Evolutionary conservation across 2,888 invertebrate genomes (phyloP), one percentile per base, ranked within the genome.

Genomic region (Drosophila heteroneura): DNA sequence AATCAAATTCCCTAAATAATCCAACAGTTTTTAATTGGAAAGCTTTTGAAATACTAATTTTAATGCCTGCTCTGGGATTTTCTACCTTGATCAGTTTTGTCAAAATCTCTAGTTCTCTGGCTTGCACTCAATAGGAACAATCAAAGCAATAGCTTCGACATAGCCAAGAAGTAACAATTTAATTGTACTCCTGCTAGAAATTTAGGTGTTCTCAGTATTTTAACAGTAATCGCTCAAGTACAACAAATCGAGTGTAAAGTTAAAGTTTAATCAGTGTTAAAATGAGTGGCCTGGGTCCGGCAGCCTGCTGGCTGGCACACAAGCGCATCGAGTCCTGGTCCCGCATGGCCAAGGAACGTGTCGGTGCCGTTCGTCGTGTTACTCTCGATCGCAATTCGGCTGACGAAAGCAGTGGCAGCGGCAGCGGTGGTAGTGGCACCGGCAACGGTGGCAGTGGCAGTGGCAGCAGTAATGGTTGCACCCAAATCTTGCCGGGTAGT

Each of bases 241-340:
- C 14, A 37, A 10, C 2, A 9, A 47, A 41, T 49, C 52, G 58
- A 53, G 37, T 26, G 12, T 37, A 10, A 33, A 26, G 37, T 33
- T 37, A 22, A 53, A 57, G 65, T 22, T 35, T 4, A 39, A n/a
- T 28, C n/a, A 33, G 41, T 41, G 39, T 70, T 67, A 81, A 68
- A 70, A 95, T 95, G 95, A 95, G 95, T 93, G 96, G 96, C 68
- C 94, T 96, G 87, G 96, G 96, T 83, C 96, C 96, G 68, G 95
- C 96, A 22, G 95, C 96, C 72, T 96, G 96, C 85, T 96, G 96
- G 96, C 95, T 96, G 74, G 96, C 96, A 33, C 96, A 96, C 93
- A 96, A 96, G 92, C 94, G 96, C 77, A 94, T 96, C 53, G 96
- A 96, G 92, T 96, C 96, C 12, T 96, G 96, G 96, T 96, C 96